Base-by-base conservation (phyloP, 2,888 invertebrate genomes). In the Andrena minutula region DNA sequence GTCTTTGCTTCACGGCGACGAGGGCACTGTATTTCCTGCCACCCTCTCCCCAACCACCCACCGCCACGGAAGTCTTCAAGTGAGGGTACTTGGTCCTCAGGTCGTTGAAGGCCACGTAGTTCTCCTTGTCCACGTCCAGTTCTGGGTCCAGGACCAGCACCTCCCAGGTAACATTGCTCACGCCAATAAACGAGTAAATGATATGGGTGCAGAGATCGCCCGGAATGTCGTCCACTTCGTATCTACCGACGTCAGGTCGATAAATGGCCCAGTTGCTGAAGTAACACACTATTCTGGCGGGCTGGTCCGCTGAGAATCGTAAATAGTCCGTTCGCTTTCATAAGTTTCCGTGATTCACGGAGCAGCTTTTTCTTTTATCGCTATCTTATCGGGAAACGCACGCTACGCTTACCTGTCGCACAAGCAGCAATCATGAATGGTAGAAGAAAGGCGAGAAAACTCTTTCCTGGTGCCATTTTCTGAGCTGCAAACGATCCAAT, bases 41-140 rank as follows among this genome's bases (percentile, higher is more conserved):
- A 16, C 98, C 98, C 92, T 98, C 98, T 0, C 96, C 98, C 98
- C 98, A 98, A 0, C 98, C 98, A 0, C 98, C 98, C 0, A 98
- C 97, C 0, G 98, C 98, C 0, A 98, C 95, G 94, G 96, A 95
- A 60, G 97, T 95, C 93, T 97, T 97, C 7, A 98, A 94, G 35
- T 95, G 93, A 0, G 98, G 98, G 92, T 97, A 95, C 49, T 95
- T 95, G 35, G 95, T 94, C 78, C 96, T 96, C 23, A 98, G 94
- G 16, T 95, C 94, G 0, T 97, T 97, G 92, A 98, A 98, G 91
- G 97, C 97, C 66, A 94, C 95, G 94, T 97, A 98, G 0, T 98
- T 98, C 88, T 95, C 95, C 92, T 97, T 95, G 0, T 96, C 96
- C 3, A 97, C 94, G 91, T 98, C 98, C 91, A 97, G 89, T 94